Base-by-base conservation (phyloP, 1,140 invertebrate genomes). In the Caenorhabditis latens region DNA sequence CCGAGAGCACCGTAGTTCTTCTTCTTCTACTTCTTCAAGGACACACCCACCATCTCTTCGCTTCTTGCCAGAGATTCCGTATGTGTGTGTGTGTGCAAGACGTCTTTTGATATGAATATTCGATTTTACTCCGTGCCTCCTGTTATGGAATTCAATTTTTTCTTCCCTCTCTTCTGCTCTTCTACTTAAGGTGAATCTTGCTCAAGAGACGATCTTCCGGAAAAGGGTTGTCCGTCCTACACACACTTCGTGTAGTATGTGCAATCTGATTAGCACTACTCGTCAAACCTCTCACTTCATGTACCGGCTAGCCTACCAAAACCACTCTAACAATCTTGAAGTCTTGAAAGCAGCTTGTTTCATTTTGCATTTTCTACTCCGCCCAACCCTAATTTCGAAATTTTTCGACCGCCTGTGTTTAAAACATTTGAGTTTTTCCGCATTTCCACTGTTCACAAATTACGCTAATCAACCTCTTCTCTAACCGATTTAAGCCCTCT, bases 101-200 rank as follows among this genome's bases (percentile, higher is more conserved):
- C 71, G 71, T 79, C 71, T 79, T 79, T 79, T 79, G 71, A 79
- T 79, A 79, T 79, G 71, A 79, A 79, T 79, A 79, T 79, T 79
- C 46, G 71, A 79, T 79, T 79, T 79, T 79, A 14, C 71, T 48
- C 21, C 71, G 71, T 79, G 71, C 71, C 71, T 42, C 46, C 71
- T 79, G 71, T 79, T 50, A 79, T 79, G 71, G 71, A 79, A 50
- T 79, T 79, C 71, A 79, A 79, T 79, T 79, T 63, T 63, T 63
- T 79, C 46, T 42, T 53, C n/a, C 21, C 6, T 14, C 46, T 50
- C 7, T 19, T 42, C 65, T 24, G 9, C 32, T 21, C 9, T 24
- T 79, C 71, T 79, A 24, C 71, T 79, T 21, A 79, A 79, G 71
- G 71, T 79, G 71, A 79, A 79, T 79, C 71, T 53, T 13, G 21